These are phyloP conservation scores for Corapipo altera DNA, from an alignment of 2,113 vertebrate genomes.

Conservation along the genomic window DNA sequence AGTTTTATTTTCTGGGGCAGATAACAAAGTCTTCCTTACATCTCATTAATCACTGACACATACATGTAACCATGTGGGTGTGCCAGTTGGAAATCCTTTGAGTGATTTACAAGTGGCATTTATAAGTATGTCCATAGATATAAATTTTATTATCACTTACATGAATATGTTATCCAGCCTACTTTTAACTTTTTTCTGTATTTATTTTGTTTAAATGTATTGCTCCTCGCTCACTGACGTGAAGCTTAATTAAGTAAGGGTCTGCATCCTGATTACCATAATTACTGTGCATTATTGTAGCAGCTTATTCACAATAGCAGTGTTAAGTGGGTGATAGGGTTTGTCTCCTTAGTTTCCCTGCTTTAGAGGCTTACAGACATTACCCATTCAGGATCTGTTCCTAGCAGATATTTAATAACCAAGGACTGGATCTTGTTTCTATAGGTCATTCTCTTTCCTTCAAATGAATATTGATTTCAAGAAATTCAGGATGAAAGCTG, in stretches of 20 bases:
- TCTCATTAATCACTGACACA: not conserved
- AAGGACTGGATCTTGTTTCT: not conserved
- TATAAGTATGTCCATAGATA: not conserved
- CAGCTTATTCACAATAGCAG: not conserved
- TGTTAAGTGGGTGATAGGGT: not conserved
- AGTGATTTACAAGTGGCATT: slow-evolving; percentile 45
- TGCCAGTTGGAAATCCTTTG: not conserved
- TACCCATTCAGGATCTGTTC: not conserved
- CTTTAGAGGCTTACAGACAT: not conserved
- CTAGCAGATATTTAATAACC: not conserved
- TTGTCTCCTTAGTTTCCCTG: not conserved
- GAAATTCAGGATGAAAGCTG: not conserved
- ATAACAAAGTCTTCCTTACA: not conserved
- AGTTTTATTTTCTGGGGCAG: not conserved
- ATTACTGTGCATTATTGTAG: slow-evolving; percentile 27
- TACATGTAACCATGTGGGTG: not conserved
- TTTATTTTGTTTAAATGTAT: slow-evolving; percentile 61
- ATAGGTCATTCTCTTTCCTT: not conserved
- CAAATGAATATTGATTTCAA: not conserved
- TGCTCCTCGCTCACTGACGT: not conserved
- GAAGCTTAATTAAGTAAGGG: slow-evolving; percentile 63
- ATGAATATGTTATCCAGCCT: slow-evolving; percentile 40
- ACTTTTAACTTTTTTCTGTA: slow-evolving; percentile 29
- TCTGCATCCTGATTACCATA: slow-evolving; percentile 59
- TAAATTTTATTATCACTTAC: slow-evolving; percentile 37